Evolutionary conservation across 2,113 vertebrate genomes (phyloP), one percentile per base, ranked within the genome.

Genomic region (Plotosus lineatus): DNA sequence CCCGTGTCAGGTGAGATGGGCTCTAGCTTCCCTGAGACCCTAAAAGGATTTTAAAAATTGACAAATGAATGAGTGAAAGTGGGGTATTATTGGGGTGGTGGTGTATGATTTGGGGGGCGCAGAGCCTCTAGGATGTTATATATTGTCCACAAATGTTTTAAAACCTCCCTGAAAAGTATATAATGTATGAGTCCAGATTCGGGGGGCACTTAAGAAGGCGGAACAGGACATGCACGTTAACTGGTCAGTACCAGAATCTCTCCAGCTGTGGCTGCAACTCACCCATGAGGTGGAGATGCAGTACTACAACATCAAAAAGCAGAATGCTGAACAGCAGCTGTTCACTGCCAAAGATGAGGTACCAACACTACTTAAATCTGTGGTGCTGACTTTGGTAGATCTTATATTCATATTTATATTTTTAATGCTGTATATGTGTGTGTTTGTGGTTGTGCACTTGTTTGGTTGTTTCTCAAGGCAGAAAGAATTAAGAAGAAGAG

Each of bases 401-500:
- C 38, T n/a, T 69, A 26, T 69, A 12, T n/a, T 66, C 15, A 63
- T 63, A 7, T 36, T 36, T 63, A 63, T 1, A 12, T 21, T 63
- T 21, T 63, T 3, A 15, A 36, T 36, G 17, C 31, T 21, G 53
- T 53, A 5, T 23, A 14, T 69, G 26, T 9, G 23, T 63, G 42
- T 46, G 48, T 77, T 63, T 60, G 55, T 42, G 28, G n/a, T 36
- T 74, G 63, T 69, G 2, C 44, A 28, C 10, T 28, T 65, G 53
- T 63, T 50, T 53, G 36, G 1, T 73, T 36, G 69, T 36, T 8
- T 66, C 36, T 92, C 58, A 88, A 99, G 97, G 97, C 97, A 90
- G 97, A 98, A 90, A 98, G 92, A 84, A 98, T 99, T 80, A 99
- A 99, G 88, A 98, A 97, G 90, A 99, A 99, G 89, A 93, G 97